Percentiles rank a stretch among this genome's conserved stretches.
phyloP scores from a whole-genome alignment of 2,888 invertebrate species.

The Mycalesis mineus region DNA sequence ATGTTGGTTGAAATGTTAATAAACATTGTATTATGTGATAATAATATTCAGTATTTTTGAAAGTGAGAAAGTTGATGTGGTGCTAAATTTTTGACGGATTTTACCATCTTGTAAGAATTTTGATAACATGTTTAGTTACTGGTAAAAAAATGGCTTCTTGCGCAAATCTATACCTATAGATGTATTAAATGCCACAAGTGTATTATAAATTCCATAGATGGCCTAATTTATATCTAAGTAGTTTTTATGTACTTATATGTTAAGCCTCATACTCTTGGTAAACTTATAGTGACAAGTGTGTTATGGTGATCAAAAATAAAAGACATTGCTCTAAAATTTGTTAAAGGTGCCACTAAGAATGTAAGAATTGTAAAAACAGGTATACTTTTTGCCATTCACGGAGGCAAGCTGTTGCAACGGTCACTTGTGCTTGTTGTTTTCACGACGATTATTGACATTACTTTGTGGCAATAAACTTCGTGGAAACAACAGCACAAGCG shows the following conservation, averaged over 20 bases:
- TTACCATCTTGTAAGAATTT: slow-evolving; percentile 66
- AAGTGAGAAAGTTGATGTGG: slow-evolving; percentile 73
- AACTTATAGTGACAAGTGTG: too few relatives aligned
- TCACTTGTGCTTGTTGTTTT: too few relatives aligned
- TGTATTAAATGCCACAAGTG: slow-evolving; percentile 1
- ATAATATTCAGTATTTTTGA: slow-evolving; percentile 46
- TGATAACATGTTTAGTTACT: slow-evolving; percentile 55
- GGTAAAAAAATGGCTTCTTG: slow-evolving; percentile 51
- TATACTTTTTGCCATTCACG: too few relatives aligned
- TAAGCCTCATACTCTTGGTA: neutral
- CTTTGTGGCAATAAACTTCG: too few relatives aligned
- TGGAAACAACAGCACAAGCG: too few relatives aligned
- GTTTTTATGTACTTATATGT: neutral
- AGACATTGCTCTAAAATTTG: too few relatives aligned
- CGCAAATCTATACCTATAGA: slow-evolving; percentile 15
- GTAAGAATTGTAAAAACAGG: too few relatives aligned
- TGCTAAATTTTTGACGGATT: slow-evolving; percentile 76
- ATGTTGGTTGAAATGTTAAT: slow-evolving; percentile 1
- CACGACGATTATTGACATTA: too few relatives aligned
- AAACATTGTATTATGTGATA: slow-evolving; percentile 10
- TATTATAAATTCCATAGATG: slow-evolving; percentile 10
- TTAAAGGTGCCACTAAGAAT: too few relatives aligned
- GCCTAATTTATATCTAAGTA: slow-evolving; percentile 19
- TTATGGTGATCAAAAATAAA: too few relatives aligned
- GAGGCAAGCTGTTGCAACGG: too few relatives aligned